phyloP scores from a whole-genome alignment of 1,140 invertebrate species.

The Neodiprion lecontei region DNA sequence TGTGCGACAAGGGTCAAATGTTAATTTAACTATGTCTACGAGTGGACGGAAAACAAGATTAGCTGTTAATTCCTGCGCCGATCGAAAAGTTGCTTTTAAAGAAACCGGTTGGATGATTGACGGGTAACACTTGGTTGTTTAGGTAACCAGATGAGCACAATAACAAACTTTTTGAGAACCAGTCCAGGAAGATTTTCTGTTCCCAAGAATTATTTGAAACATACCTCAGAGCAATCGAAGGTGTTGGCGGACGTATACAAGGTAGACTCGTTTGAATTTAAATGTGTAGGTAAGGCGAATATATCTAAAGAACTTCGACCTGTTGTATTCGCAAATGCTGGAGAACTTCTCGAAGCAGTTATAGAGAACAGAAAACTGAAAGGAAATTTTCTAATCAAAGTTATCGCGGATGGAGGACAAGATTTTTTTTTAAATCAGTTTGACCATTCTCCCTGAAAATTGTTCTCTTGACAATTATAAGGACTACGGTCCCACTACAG shows the following conservation, averaged over 20 bases:
- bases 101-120: slow-evolving; percentile 24
- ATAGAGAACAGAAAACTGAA: slow-evolving; percentile 16
- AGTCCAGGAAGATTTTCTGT: slow-evolving; percentile 22
- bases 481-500: neutral
- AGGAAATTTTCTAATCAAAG: slow-evolving; percentile 21
- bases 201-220: slow-evolving; percentile 10
- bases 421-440: slow-evolving; percentile 21
- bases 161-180: slow-evolving; percentile 24
- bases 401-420: slow-evolving; percentile 22
- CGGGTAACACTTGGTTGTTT: slow-evolving; percentile 8
- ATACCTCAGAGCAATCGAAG: slow-evolving; percentile 17
- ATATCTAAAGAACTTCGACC: slow-evolving; percentile 9
- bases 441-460: slow-evolving; percentile 18
- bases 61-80: neutral
- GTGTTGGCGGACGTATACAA: slow-evolving; percentile 18
- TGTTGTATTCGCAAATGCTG: slow-evolving; percentile 19
- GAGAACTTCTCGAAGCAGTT: slow-evolving; percentile 18
- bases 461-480: too few species aligned
- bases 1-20: neutral
- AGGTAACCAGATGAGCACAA: slow-evolving; percentile 22
- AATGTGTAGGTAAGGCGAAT: slow-evolving; percentile 10
- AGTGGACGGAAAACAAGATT: slow-evolving; percentile 12
- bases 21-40: slow-evolving; percentile 14
- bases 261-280: slow-evolving; percentile 16
- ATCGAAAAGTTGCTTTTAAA: slow-evolving; percentile 12